Evolutionary conservation across 2,797 vertebrate species (phyloP), one percentile per base, ranked within the genome.

Genomic region (Brachyrhaphis roseni): DNA sequence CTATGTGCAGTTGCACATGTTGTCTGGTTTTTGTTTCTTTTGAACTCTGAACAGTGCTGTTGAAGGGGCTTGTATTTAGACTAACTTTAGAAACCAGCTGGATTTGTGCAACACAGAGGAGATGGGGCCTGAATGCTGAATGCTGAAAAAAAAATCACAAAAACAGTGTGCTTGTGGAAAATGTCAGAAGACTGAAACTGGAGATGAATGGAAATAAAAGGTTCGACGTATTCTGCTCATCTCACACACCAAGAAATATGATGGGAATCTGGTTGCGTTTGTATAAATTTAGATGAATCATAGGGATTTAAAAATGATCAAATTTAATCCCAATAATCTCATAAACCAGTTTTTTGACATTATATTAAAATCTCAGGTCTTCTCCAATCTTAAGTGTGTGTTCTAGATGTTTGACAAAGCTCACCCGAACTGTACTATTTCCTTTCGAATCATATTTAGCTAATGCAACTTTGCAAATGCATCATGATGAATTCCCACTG

Each of bases 1-100:
- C 96, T 96, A 96, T 97, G 97, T 99, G 98, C 98, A 92, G 94
- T 96, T 97, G 98, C 97, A 99, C 97, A 98, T 97, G 96, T 96
- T 97, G 96, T 97, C 96, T 92, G 90, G 13, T 95, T 96, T 96
- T 96, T 96, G 97, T 96, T 96, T 96, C 87, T 95, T 95, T 96
- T 96, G 92, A 93, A 86, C 96, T 95, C 96, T 96, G 96, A 87
- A 92, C 95, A 93, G 95, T 93, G 96, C 95, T 82, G 94, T 95
- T 95, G 91, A 94, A n/a, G 41, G 41, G 95, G 94, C 90, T 91
- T 94, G 90, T 96, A 91, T 91, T 94, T 94, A 91, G 91, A 92
- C 87, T 83, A 95, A 96, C 93, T 92, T 95, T 96, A 92, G 94
- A 94, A 96, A 95, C 95, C 95, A 96, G 96, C 96, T 95, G 92